phyloP scores from a whole-genome alignment of 1,140 invertebrate species.

The Subanguina moxae region DNA sequence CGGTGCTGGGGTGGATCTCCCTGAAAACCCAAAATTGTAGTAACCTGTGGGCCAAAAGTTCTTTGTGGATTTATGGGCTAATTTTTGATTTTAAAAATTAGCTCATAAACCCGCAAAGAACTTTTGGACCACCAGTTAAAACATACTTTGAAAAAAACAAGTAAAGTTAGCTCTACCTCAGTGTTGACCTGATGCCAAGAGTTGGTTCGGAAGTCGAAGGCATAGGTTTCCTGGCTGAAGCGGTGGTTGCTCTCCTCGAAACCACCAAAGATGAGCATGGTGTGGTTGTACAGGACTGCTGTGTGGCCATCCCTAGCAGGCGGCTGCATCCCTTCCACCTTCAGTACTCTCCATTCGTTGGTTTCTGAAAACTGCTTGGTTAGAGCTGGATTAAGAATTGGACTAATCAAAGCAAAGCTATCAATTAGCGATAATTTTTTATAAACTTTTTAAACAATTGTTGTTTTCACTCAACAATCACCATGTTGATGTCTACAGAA shows the following conservation, averaged over 20 bases:
- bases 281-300: constrained; percentile 74
- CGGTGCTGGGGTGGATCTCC: constrained; percentile 69
- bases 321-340: constrained; percentile 70
- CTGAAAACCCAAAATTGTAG: constrained; percentile 47
- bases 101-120: too few species aligned
- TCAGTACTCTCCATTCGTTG: constrained; percentile 69
- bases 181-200: constrained; percentile 45
- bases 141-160: background rate
- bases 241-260: constrained; percentile 71
- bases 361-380: constrained; percentile 60
- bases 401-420: too few species aligned
- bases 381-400: too few species aligned
- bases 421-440: too few species aligned
- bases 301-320: constrained; percentile 81
- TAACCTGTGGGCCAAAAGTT: too few species aligned
- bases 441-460: too few species aligned
- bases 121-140: too few species aligned
- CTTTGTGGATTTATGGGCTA: too few species aligned
- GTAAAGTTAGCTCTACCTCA: constrained; percentile 54
- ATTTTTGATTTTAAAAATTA: background rate
- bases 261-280: constrained; percentile 86
- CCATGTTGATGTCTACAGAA: too few species aligned
- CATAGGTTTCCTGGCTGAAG: constrained; percentile 75
- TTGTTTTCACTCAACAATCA: too few species aligned
- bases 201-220: constrained; percentile 69